phyloP scores from a whole-genome alignment of 2,797 vertebrate genomes.

The Pantherophis alleghaniensis region DNA sequence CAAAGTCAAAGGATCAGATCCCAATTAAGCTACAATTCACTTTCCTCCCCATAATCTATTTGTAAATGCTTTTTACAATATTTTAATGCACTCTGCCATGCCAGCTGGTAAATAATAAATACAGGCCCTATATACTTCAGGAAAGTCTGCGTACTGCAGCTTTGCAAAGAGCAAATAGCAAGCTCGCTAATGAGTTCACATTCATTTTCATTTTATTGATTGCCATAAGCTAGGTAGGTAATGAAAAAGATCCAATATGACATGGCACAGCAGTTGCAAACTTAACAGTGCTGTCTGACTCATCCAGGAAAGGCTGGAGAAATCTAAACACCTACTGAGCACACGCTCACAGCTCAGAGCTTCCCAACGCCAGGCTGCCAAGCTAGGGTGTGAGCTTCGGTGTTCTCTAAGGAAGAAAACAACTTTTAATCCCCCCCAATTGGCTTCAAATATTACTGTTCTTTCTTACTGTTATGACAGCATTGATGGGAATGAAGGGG shows the following conservation, averaged over 20 bases:
- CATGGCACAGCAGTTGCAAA: slow-evolving; percentile 35
- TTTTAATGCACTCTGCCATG: slow-evolving; percentile 42
- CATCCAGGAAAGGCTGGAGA: neutral
- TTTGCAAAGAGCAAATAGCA: slow-evolving; percentile 40
- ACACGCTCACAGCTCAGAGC: slow-evolving; percentile 4
- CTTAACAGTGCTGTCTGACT: neutral
- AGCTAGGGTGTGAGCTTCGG: slow-evolving; percentile 8
- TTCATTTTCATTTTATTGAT: slow-evolving; percentile 48
- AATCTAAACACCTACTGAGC: neutral
- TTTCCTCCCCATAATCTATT: slow-evolving; percentile 47
- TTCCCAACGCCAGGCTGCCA: slow-evolving; percentile 8
- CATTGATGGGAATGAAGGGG: slow-evolving; percentile 63
- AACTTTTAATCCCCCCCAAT: slow-evolving; percentile 44
- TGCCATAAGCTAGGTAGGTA: slow-evolving; percentile 41
- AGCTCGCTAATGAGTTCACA: slow-evolving; percentile 33
- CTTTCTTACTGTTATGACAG: slow-evolving; percentile 59
- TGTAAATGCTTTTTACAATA: slow-evolving; percentile 45
- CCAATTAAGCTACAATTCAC: slow-evolving; percentile 62
- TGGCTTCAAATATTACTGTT: slow-evolving; percentile 45
- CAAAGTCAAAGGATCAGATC: slow-evolving; percentile 61
- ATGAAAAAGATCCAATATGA: slow-evolving; percentile 38
- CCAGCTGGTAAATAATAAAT: slow-evolving; percentile 61
- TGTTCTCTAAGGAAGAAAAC: slow-evolving; percentile 20
- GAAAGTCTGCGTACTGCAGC: slow-evolving; percentile 17
- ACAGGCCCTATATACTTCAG: slow-evolving; percentile 44